Base-by-base conservation (phyloP, 2,888 invertebrate species). In the Hylaea fasciaria region DNA sequence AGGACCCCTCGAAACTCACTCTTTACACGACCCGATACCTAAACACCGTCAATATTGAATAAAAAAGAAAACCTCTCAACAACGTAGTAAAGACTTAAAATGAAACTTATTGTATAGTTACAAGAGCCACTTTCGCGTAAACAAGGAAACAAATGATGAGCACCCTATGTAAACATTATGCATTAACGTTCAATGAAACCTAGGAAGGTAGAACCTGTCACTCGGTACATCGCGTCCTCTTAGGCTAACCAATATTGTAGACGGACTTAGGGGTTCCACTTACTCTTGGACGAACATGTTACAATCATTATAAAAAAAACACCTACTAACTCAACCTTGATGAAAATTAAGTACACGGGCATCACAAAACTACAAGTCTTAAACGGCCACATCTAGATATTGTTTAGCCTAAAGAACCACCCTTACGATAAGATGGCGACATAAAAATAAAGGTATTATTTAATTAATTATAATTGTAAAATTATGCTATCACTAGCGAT, bases 401-500 rank as follows among this genome's bases (percentile, higher is more conserved):
- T 12, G 52, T 17, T 47, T 13, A 47, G 45, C 37, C 56, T n/a
- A 14, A 39, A 28, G 57, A 44, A 50, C 45, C 62, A 48, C 41
- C 41, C 66, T 64, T 61, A 64, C 46, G 47, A 57, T 58, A 58
- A 53, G 49, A 63, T 63, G 65, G 61, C 67, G 58, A 50, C 59
- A 14, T 52, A 56, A 57, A 22, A 59, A 53, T 39, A 49, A 45
- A 35, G 13, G 22, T 54, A 22, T 52, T n/a, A n/a, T 47, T 78
- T 80, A 64, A 72, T 71, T 72, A 76, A 32, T 40, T 66, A 72
- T 70, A 73, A 79, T 78, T 82, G 82, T 85, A 82, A 84, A 81
- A 83, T 83, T 82, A 87, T 82, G 84, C 80, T 86, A 85, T 82
- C 81, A 81, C 87, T 87, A 87, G 88, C 89, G 86, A 83, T 83